phyloP scores from a whole-genome alignment of 2,113 vertebrate species.

The Hemiscyllium ocellatum region DNA sequence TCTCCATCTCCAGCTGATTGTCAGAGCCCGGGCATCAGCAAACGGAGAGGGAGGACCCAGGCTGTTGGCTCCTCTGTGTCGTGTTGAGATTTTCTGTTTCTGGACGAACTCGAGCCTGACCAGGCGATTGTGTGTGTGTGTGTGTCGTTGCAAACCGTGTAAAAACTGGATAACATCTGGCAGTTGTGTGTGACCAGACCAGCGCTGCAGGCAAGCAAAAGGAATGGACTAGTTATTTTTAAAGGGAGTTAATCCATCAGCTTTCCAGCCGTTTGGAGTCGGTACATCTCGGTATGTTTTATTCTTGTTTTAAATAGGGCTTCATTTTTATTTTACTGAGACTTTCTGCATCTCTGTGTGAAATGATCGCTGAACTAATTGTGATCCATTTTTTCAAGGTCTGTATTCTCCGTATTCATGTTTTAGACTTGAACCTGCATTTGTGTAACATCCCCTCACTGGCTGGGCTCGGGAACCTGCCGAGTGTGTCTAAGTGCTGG shows the following conservation, averaged over 20 bases:
- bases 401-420: neutral
- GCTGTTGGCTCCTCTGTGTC: neutral
- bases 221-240: constrained; percentile 5
- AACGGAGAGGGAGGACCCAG: neutral
- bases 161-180: neutral
- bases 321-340: neutral
- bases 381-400: neutral
- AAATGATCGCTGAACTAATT: neutral
- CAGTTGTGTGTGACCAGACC: neutral
- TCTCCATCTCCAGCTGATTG: neutral
- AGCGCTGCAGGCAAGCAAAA: neutral
- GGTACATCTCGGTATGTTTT: neutral
- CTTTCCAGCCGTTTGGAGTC: neutral
- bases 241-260: neutral
- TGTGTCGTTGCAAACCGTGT: neutral
- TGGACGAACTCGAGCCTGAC: neutral
- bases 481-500: neutral
- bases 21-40: no score
- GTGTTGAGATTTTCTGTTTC: neutral
- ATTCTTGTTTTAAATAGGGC: neutral
- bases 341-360: neutral
- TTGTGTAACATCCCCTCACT: neutral
- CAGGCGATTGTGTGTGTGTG: neutral
- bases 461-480: neutral
- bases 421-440: neutral